Percentiles rank a stretch among this genome's conserved stretches.
These are phyloP conservation scores for Cacatua alba DNA, from an alignment of 2,113 vertebrate species.

Conservation along the genomic window DNA sequence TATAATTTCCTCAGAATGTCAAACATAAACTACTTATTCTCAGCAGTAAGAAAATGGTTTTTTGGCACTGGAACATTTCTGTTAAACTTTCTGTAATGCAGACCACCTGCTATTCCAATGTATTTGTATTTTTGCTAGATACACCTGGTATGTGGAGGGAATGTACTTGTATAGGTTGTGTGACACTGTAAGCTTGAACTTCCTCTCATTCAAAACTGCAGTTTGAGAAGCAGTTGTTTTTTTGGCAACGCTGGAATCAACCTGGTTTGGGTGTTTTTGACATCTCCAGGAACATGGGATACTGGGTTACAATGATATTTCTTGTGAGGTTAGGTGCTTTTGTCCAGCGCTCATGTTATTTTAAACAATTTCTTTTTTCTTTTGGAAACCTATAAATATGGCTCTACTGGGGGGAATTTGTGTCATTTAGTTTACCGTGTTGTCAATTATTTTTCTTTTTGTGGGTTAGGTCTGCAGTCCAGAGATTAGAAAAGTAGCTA, in stretches of 20 bases:
- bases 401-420: rapidly evolving
- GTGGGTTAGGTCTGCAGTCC: not conserved
- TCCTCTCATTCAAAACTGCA: not conserved
- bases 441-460: not conserved
- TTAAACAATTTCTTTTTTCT: not conserved
- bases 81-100: not conserved
- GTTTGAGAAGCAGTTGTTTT: not conserved
- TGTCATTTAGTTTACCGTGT: not conserved
- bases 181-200: not conserved
- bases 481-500: not conserved
- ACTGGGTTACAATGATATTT: not conserved
- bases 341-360: not conserved
- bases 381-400: not conserved
- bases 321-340: not conserved
- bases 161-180: not conserved
- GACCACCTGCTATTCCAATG: not conserved
- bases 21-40: not conserved
- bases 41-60: not conserved
- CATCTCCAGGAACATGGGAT: not conserved
- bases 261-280: not conserved
- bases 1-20: not conserved
- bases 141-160: not conserved
- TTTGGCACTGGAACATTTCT: not conserved
- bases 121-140: not conserved
- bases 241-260: not conserved